phyloP scores from a whole-genome alignment of 1,140 invertebrate genomes.

The Drosophila yakuba region DNA sequence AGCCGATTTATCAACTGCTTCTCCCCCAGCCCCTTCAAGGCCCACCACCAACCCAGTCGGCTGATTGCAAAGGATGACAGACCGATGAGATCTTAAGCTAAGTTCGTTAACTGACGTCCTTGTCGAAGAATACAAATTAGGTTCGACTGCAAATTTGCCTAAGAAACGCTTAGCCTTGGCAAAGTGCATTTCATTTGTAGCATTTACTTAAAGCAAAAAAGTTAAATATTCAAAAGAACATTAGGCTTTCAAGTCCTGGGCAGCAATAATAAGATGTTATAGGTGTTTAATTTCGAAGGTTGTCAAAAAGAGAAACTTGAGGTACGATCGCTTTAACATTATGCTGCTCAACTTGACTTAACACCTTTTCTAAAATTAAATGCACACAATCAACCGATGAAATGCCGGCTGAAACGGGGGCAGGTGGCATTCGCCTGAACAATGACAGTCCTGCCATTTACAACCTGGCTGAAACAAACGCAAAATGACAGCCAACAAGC shows the following conservation, averaged over 20 bases:
- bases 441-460: conserved; percentile 68
- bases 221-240: background rate
- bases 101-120: conserved; percentile 32
- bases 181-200: background rate
- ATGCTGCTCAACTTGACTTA: background rate
- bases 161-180: background rate
- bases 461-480: conserved; percentile 69
- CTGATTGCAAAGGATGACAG: conserved; percentile 31
- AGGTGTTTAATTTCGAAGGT: background rate
- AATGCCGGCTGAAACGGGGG: background rate
- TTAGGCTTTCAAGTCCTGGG: no score
- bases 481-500: conserved; percentile 73
- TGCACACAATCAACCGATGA: conserved; percentile 45
- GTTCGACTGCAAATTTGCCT: conserved; percentile 15
- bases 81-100: conserved; percentile 35
- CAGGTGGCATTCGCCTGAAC: conserved; percentile 33
- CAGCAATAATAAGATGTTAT: no score
- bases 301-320: background rate
- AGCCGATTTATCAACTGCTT: conserved; percentile 58
- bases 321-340: background rate
- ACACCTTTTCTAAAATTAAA: conserved; percentile 43
- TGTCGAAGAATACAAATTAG: conserved; percentile 24
- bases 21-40: background rate
- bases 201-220: background rate
- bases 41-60: conserved; percentile 9